Base-by-base conservation (phyloP, 2,113 vertebrate species). In the Coptodon bakossiorum region DNA sequence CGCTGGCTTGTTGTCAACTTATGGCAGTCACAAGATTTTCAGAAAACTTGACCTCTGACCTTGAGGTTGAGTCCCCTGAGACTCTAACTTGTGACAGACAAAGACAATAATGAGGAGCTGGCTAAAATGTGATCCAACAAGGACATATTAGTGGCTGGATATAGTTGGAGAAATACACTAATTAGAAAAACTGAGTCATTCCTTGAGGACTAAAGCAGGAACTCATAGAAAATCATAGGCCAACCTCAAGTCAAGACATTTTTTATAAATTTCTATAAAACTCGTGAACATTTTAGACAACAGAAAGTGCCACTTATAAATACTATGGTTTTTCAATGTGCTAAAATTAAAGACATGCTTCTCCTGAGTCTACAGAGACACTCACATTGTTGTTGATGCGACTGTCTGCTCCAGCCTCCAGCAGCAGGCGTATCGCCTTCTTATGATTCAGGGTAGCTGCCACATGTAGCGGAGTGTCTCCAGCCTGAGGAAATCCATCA, bases 381-480 rank as follows among this genome's bases (percentile, higher is more conserved):
- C 89, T 98, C 96, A 99, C 99, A 14, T 97, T 97, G 94, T 99
- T 99, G 83, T 96, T 94, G 85, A 98, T 82, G 1, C 94, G 95
- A 24, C 95, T 93, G 84, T 99, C 98, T 29, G 98, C 97, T 14
- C 99, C 99, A 4, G 98, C 97, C 95, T 99, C 98, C 95, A 99
- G 95, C 90, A 99, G 93, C 83, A 98, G 95, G 90, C 98, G 97
- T 7, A 97, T 97, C 11, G 98, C 97, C 93, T 99, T 99, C 96
- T 97, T 99, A 93, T 99, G 99, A 92, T 98, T 99, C 22, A 99
- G 96, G 54, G 97, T 96, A 86, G 98, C 98, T 54, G 98, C 98
- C 4, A 99, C 92, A 13, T 99, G 98, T 45, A 99, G 97, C 0
- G 98, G 97, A 1, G 98, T 98, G 84, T 99, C 98, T 34, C 99